These are phyloP conservation scores for Phrynocephalus versicolor DNA, from an alignment of 2,113 vertebrate species.

Conservation along the genomic window DNA sequence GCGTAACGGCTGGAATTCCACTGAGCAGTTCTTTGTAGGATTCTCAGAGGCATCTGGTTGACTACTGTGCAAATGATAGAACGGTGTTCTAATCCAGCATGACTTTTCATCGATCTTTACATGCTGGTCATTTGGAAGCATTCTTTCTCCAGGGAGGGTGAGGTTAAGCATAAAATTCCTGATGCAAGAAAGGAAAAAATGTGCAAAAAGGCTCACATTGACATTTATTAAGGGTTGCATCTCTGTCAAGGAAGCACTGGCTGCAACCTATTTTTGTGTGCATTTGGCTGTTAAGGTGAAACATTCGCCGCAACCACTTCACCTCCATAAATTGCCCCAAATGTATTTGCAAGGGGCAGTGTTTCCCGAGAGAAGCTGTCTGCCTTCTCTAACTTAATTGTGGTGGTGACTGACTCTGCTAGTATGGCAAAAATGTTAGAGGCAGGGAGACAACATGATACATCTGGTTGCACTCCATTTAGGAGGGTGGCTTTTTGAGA, in stretches of 20 bases:
- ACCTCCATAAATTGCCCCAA: background rate
- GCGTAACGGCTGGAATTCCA: no score
- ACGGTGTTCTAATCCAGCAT: no score
- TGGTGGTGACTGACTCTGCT: accelerated
- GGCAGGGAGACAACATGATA: background rate
- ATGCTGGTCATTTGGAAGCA: no score
- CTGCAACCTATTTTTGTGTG: background rate
- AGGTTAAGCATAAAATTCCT: no score
- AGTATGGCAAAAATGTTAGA: background rate
- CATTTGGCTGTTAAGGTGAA: background rate
- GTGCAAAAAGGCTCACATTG: background rate
- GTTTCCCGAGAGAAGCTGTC: background rate
- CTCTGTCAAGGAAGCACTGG: background rate
- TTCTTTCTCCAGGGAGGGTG: no score
- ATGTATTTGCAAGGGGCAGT: slow-evolving; percentile 9
- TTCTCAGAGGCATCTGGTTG: no score
- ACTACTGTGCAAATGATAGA: no score
- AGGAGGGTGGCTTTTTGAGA: background rate
- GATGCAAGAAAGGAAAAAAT: no score
- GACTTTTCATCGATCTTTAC: no score
- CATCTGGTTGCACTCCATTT: slow-evolving; percentile 20
- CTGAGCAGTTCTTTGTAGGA: no score
- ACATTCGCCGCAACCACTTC: background rate
- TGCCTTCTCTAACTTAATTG: background rate
- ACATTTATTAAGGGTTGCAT: background rate